Evolutionary conservation across 2,797 vertebrate species (phyloP), one percentile per base, ranked within the genome.

Genomic region (Choloepus didactylus): DNA sequence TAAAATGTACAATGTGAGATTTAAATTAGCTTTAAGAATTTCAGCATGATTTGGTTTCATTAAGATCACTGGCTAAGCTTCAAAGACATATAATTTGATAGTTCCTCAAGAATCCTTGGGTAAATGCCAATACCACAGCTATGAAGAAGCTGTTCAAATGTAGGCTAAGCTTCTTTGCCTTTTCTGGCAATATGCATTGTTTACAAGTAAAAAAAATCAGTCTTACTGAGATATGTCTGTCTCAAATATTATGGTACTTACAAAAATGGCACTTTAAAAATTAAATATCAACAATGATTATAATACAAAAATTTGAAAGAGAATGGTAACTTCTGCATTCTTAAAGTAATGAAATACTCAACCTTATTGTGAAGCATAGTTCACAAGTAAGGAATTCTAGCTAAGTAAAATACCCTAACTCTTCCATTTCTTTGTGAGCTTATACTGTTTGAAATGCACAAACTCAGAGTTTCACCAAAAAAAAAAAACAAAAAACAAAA

Each of bases 11-110:
- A 97, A 96, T 98, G 94, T 89, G 97, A 98, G 97, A 97, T 91
- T 98, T 97, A 98, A 98, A 98, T 98, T 98, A 98, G 94, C 91
- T 98, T 98, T 96, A 96, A 92, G 92, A 98, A 98, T 95, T 98
- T 98, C 92, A 96, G 95, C 81, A 62, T 93, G 95, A 92, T 96
- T 98, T 98, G 96, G 96, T 96, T 98, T 98, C 97, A 97, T 98
- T 97, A 98, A 97, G 95, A 97, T 95, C 84, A 83, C 95, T 95
- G 75, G 93, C 98, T 97, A 98, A 98, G 95, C 88, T 96, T 98
- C 90, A 80, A 96, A 98, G 81, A 85, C 56, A n/a, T 88, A 97
- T 82, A 97, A 98, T 97, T 93, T 92, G 97, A 95, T 96, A 95
- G 93, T 69, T 98, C 81, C 97, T 96, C 95, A 96, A 97, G 59